Evolutionary conservation across 2,113 vertebrate species (phyloP).

Genomic region (Cichladusa arquata): DNA sequence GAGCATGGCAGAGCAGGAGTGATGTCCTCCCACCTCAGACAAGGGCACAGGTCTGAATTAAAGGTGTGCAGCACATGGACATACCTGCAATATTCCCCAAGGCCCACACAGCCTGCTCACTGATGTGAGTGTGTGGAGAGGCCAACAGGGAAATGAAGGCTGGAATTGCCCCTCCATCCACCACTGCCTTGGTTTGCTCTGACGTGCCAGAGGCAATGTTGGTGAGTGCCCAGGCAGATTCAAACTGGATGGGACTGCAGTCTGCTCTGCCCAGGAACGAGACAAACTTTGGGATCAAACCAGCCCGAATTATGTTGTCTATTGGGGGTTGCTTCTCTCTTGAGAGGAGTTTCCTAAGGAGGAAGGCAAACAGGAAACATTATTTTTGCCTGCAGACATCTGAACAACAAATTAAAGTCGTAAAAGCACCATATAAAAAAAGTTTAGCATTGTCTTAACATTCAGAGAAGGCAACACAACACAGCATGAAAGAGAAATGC

Average conservation of each 20-base stretch:
- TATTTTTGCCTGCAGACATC: neutral
- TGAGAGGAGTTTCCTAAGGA: slow-evolving; percentile 89
- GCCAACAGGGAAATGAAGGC: slow-evolving; percentile 85
- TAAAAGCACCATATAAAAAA: neutral
- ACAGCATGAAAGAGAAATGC: neutral
- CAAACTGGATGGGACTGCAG: slow-evolving; percentile 90
- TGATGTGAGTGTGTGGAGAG: slow-evolving; percentile 86
- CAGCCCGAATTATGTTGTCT: slow-evolving; percentile 83
- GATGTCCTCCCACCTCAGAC: neutral
- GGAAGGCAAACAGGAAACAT: neutral
- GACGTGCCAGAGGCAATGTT: slow-evolving; percentile 93
- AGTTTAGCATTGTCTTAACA: neutral
- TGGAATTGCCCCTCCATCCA: slow-evolving; percentile 87
- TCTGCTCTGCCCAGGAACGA: slow-evolving; percentile 80
- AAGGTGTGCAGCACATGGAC: neutral
- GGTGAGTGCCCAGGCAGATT: slow-evolving; percentile 91
- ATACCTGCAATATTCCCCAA: slow-evolving; percentile 93
- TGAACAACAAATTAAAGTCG: neutral
- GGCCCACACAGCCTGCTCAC: slow-evolving; percentile 93
- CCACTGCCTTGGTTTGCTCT: slow-evolving; percentile 87
- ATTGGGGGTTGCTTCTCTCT: slow-evolving; percentile 92
- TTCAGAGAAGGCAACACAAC: neutral
- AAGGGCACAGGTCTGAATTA: neutral
- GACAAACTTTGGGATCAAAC: slow-evolving; percentile 86
- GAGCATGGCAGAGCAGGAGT: neutral